phyloP scores from a whole-genome alignment of 2,797 vertebrate species.

The Ciconia nigra region DNA sequence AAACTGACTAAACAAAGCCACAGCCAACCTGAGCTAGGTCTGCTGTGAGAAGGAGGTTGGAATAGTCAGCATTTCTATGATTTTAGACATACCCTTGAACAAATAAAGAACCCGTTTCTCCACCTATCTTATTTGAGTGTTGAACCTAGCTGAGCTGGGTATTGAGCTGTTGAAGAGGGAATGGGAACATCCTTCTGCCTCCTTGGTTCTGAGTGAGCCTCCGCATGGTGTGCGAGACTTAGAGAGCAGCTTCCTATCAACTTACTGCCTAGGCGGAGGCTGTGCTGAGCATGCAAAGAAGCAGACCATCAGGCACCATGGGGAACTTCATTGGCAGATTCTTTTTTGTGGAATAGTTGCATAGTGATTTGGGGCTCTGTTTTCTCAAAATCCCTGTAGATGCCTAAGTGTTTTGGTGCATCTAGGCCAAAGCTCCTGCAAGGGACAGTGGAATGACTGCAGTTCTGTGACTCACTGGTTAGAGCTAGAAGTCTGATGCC shows the following conservation, averaged over 20 bases:
- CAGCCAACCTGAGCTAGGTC: not conserved
- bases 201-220: not conserved
- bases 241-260: not conserved
- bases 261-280: not conserved
- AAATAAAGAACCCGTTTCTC: not conserved
- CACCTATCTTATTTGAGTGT: not conserved
- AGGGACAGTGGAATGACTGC: not conserved
- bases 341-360: not conserved
- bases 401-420: not conserved
- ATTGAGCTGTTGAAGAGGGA: not conserved
- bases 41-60: not conserved
- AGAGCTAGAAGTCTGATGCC: not conserved
- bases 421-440: not conserved
- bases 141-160: not conserved
- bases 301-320: not conserved
- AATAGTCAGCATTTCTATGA: not conserved
- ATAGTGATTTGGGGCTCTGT: not conserved
- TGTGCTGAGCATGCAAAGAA: not conserved
- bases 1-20: not conserved
- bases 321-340: not conserved
- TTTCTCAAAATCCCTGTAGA: not conserved
- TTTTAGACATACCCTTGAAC: not conserved
- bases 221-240: not conserved
- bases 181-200: not conserved
- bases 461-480: not conserved